Evolutionary conservation across 2,797 vertebrate genomes (phyloP), one percentile per base, ranked within the genome.

Genomic region (Fistularia commersonii): DNA sequence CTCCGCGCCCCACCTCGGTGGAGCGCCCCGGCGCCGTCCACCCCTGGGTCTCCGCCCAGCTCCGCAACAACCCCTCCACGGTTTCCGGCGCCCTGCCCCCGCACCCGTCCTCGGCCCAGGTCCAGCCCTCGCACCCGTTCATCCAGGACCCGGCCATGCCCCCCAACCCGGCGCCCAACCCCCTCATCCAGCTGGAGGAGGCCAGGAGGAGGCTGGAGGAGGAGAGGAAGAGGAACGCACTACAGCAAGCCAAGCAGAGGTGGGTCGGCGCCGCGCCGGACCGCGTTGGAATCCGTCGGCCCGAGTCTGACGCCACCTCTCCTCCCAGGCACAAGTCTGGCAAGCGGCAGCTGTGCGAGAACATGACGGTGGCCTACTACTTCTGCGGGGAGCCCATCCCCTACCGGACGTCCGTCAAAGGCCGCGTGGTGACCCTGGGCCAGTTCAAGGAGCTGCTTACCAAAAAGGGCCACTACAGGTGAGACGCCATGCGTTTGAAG

Each of bases 401-500:
- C 0, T 98, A 98, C 86, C 88, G 95, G 60, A 97, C 95, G 8
- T 91, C 96, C 1, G 94, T 98, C 66, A 91, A 94, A 63, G 93
- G 95, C 6, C 92, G 93, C 0, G 90, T 94, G 5, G 92, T 98
- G 59, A 96, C 95, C 0, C 89, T 98, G 69, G 93, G 94, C 66
- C 96, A 97, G 87, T 98, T 98, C 88, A 98, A 97, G 86, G 94
- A 97, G 87, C 90, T 98, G 83, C 93, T 98, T 74, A 98, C 96
- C 83, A 97, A 96, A 93, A 97, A 95, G 82, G 96, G 95, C 80
- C 93, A 92, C 77, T 98, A 98, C 88, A 93, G 95, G 96, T 98
- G 60, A 87, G 80, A 45, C 34, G 12, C 2, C 23, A 2, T 23
- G 23, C 23, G 23, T 23, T 4, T 4, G 23, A 23, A 23, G 23